Conservation (phyloP, 2,888 invertebrate genomes). For the Fragum whitleyi region DNA sequence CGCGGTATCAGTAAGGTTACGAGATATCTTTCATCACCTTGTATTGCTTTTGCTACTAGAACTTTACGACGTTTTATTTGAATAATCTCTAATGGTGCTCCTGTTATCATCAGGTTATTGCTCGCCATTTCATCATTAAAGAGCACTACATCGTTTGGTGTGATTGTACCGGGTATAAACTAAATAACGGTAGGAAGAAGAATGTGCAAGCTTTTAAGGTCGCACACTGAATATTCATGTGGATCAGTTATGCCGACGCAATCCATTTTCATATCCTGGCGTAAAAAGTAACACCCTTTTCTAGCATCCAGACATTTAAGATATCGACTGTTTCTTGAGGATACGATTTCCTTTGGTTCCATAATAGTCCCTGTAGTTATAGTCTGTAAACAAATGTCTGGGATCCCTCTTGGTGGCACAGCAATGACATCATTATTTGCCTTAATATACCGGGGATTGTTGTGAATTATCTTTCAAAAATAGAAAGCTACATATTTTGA, state of each 20-base stretch:
- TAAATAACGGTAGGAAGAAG: constrained; percentile 1
- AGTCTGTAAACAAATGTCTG: background rate
- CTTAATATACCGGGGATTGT: background rate
- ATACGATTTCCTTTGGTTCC: background rate
- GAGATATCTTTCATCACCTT: background rate
- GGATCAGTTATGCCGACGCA: background rate
- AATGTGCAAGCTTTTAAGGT: background rate
- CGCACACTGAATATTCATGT: background rate
- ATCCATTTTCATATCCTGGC: background rate
- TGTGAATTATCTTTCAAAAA: constrained; percentile 1
- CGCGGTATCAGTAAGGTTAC: background rate
- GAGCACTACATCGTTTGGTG: constrained; percentile 7
- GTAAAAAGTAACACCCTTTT: background rate
- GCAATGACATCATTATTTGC: background rate
- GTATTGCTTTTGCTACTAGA: background rate
- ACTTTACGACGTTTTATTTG: background rate
- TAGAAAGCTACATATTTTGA: too few species aligned
- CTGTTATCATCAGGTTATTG: background rate
- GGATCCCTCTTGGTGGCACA: background rate
- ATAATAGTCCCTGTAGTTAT: background rate
- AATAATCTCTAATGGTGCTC: background rate
- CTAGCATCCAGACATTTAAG: constrained; percentile 2
- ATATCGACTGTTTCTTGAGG: background rate
- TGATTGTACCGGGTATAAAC: constrained; percentile 9
- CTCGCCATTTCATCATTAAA: constrained; percentile 8